phyloP scores from a whole-genome alignment of 2,888 invertebrate genomes.

The Furcula furcula region DNA sequence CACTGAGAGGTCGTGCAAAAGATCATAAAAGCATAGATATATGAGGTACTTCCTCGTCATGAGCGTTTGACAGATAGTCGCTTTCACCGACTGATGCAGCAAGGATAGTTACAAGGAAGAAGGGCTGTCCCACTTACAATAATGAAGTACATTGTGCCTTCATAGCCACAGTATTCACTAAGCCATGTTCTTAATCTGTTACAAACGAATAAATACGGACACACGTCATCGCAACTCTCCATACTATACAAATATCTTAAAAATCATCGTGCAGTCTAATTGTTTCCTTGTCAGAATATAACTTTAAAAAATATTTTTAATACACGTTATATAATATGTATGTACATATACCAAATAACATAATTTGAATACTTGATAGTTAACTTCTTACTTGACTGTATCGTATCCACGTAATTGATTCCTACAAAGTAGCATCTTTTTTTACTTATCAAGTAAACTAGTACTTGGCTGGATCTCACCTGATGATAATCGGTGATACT shows the following conservation, averaged over 20 bases:
- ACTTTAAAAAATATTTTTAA: too few species aligned
- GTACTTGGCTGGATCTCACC: too few species aligned
- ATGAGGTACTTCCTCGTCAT: conserved; percentile 60
- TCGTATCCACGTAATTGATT: too few species aligned
- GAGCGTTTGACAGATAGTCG: conserved; percentile 57
- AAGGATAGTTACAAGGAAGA: conserved; percentile 62
- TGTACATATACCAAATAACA: not conserved
- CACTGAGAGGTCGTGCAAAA: conserved; percentile 45
- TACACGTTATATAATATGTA: conserved; percentile 7
- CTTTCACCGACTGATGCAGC: conserved; percentile 64
- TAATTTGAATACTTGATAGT: conserved; percentile 9
- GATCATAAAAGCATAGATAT: conserved; percentile 48
- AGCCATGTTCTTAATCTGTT: conserved; percentile 9
- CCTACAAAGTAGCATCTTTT: too few species aligned
- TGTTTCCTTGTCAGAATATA: conserved; percentile 27
- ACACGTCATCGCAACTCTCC: conserved; percentile 36
- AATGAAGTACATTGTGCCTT: conserved; percentile 48
- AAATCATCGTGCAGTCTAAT: conserved; percentile 21
- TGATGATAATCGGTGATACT: too few species aligned
- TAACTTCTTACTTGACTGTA: too few species aligned
- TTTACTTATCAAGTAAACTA: too few species aligned
- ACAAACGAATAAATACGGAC: conserved; percentile 18
- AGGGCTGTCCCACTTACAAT: conserved; percentile 47
- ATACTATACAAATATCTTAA: conserved; percentile 24
- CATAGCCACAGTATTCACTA: conserved; percentile 24